Evolutionary conservation across 2,113 vertebrate genomes (phyloP), one percentile per base, ranked within the genome.

Genomic region (Sisor rabdophorus): DNA sequence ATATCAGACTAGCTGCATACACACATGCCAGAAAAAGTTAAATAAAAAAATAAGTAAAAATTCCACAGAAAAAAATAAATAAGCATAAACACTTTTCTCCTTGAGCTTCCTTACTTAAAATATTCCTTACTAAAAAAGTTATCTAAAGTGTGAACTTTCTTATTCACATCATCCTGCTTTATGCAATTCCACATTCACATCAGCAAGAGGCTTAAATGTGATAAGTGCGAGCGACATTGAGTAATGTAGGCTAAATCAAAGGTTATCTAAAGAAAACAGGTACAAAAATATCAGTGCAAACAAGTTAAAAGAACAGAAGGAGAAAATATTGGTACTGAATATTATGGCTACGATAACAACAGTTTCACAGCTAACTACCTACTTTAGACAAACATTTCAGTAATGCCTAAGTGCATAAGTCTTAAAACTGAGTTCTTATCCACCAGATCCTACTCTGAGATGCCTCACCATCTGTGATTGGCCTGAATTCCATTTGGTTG

Each of bases 21-120:
- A 71, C 58, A 77, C 56, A 54, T 61, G 61, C n/a, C 26, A 73
- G 26, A 47, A 67, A 44, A 58, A n/a, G 32, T 59, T 22, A 54
- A 40, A 70, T 56, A 58, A 64, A 56, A 60, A 71, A 59, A 76
- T 70, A 55, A 72, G 2, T 15, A 44, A 40, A 71, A 12, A 17
- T 59, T 12, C 48, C 58, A 69, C 44, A 61, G 67, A 60, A 48
- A 53, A 1, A 52, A 61, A 61, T 53, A 11, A 28, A 20, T 24
- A n/a, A 28, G 17, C 15, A 5, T 24, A 59, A 30, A 77, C 12
- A 19, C 17, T 64, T 58, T 44, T 52, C 30, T 44, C 9, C 7
- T 30, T 58, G 15, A 16, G 63, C 28, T 30, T 36, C 22, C 28
- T 53, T 17, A 40, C 11, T 53, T n/a, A n/a, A n/a, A n/a, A n/a